phyloP scores from a whole-genome alignment of 1,140 invertebrate species.

The Caerostris darwini region DNA sequence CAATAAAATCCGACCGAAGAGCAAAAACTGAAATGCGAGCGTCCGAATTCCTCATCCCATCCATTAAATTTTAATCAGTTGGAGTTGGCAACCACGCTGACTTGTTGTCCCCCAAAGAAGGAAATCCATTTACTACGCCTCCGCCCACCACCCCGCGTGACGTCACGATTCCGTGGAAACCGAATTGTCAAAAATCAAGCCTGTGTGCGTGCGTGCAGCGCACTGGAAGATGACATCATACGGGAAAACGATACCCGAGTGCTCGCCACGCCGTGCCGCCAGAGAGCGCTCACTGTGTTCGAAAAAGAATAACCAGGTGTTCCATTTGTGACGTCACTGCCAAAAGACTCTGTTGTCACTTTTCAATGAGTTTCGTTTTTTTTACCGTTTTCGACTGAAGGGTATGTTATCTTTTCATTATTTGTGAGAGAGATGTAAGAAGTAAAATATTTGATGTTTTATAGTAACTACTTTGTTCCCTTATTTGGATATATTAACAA shows the following conservation, averaged over 20 bases:
- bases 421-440: background rate
- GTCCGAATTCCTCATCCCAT: background rate
- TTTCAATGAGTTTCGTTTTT: background rate
- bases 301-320: background rate
- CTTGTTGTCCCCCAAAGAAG: slow-evolving; percentile 21
- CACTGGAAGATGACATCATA: slow-evolving; percentile 27
- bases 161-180: slow-evolving; percentile 41
- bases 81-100: slow-evolving; percentile 7
- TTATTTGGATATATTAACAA: too few relatives aligned
- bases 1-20: background rate
- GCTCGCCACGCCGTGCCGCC: background rate
- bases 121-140: slow-evolving; percentile 39
- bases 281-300: background rate
- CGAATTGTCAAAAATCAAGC: slow-evolving; percentile 8
- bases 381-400: background rate
- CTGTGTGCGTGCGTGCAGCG: background rate
- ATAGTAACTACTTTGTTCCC: too few relatives aligned
- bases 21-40: background rate
- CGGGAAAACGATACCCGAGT: background rate
- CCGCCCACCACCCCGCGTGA: background rate
- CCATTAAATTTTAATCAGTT: slow-evolving; percentile 19
- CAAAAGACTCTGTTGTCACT: slow-evolving; percentile 3
- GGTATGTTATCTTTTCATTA: background rate
- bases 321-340: background rate
- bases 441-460: too few relatives aligned